A percentile compares a stretch with the other conserved stretches of the same genome.
Evolutionary conservation across 2,797 vertebrate species (phyloP).

Genomic region (Silurus aristotelis): DNA sequence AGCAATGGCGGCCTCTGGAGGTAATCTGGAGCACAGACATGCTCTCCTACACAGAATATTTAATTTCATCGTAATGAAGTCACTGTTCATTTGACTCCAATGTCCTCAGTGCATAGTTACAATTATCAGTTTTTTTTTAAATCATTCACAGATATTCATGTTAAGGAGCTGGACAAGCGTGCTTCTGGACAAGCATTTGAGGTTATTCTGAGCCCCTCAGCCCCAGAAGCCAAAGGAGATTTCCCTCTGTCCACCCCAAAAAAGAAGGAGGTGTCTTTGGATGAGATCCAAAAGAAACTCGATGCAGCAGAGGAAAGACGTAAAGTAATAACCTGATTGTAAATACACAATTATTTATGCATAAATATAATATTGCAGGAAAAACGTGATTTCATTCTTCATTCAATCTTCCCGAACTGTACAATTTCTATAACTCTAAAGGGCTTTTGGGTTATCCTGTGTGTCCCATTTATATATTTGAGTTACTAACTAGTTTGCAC

Average conservation of each 20-base stretch:
- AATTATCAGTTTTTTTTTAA: neutral
- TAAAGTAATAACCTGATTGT: conserved; percentile 75
- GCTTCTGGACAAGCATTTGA: conserved; percentile 95
- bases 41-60: neutral
- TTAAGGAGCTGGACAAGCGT: conserved; percentile 93
- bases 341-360: conserved; percentile 10
- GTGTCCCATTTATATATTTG: neutral
- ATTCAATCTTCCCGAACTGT: neutral
- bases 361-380: neutral
- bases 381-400: neutral
- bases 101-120: neutral
- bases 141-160: conserved; percentile 81
- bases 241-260: conserved; percentile 86
- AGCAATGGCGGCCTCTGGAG: conserved; percentile 70
- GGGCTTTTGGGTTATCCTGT: neutral
- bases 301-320: conserved; percentile 94
- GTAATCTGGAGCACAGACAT: conserved; percentile 58
- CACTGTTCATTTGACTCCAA: neutral
- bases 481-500: neutral
- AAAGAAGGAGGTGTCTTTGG: conserved; percentile 91
- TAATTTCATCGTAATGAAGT: conserved; percentile 23
- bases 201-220: conserved; percentile 87
- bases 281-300: conserved; percentile 92
- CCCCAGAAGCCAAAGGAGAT: conserved; percentile 82
- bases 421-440: neutral